Evolutionary conservation across 1,140 invertebrate species (phyloP), one percentile per base, ranked within the genome.

Genomic region (Heliconius congener): DNA sequence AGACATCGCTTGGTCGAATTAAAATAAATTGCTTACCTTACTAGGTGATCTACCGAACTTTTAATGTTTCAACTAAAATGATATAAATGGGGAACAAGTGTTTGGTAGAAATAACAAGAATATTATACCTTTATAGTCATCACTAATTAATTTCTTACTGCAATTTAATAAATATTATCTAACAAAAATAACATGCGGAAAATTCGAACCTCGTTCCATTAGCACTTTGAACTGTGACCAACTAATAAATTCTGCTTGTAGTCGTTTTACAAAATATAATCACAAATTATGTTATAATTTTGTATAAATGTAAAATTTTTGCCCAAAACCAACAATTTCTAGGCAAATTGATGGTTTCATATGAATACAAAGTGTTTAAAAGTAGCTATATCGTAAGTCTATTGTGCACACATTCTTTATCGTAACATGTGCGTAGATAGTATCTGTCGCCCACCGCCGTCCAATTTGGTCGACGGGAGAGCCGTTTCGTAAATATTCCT

Each of bases 1-100:
- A 88, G 86, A 87, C 83, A 81, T 82, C 81, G 83, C 81, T 84
- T 81, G 82, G 77, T 82, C 87, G 87, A 89, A 87, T 89, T 84
- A 84, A 83, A 85, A 87, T 84, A 82, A 84, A 90, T 89, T 89
- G 83, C 90, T 90, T 84, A 83, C 83, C 27, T 27, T 66, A 66
- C 60, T 60, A 66, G 57, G 57, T 66, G 57, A 66, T 66, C 8
- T 66, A 66, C 23, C 11, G 23, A 66, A 27, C 23, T 66, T 66
- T 66, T 66, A 66, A 66, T 57, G 23, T 66, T 66, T 11, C 1
- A 66, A 66, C 9, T 66, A 13, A 66, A 27, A 66, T 66, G 0
- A 30, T 66, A 60, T 60, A 23, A 11, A 60, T 23, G n/a, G 19
- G 2, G n/a, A n/a, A 23, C 23, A 27, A 2, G n/a, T 23, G 23